Evolutionary conservation across 2,888 invertebrate genomes (phyloP).

Genomic region (Chloroclysta siterata): DNA sequence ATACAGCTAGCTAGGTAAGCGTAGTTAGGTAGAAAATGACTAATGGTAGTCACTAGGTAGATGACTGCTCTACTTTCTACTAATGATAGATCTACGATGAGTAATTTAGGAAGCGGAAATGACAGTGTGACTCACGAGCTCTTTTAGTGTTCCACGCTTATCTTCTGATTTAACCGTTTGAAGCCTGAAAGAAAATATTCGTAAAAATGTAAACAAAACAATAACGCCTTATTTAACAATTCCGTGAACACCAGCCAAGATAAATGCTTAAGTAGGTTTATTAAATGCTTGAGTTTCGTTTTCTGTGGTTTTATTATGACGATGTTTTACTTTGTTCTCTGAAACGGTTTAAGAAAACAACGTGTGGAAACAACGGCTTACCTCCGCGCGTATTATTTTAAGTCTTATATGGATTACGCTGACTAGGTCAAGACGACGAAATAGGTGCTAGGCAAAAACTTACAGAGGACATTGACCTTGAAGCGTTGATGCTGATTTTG

Average conservation of each 20-base stretch:
- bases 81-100: conserved; percentile 15
- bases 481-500: conserved; percentile 16
- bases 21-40: conserved; percentile 12
- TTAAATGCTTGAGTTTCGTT: neutral
- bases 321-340: neutral
- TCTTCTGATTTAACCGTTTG: conserved; percentile 9
- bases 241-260: too few relatives aligned
- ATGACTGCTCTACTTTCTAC: conserved; percentile 14
- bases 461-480: conserved; percentile 3
- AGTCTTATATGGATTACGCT: too few relatives aligned
- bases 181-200: too few relatives aligned
- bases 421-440: too few relatives aligned
- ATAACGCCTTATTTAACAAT: neutral
- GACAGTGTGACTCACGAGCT: conserved; percentile 24
- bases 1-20: neutral
- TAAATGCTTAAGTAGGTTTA: too few relatives aligned
- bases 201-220: neutral
- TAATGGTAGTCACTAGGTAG: conserved; percentile 9
- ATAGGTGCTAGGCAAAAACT: neutral
- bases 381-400: neutral
- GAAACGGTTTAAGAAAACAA: too few relatives aligned
- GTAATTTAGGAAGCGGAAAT: conserved; percentile 26
- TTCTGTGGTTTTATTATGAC: neutral
- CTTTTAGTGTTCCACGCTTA: conserved; percentile 3
- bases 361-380: neutral